Evolutionary conservation across 2,113 vertebrate species (phyloP), one percentile per base, ranked within the genome.

Genomic region (Carassius carassius): DNA sequence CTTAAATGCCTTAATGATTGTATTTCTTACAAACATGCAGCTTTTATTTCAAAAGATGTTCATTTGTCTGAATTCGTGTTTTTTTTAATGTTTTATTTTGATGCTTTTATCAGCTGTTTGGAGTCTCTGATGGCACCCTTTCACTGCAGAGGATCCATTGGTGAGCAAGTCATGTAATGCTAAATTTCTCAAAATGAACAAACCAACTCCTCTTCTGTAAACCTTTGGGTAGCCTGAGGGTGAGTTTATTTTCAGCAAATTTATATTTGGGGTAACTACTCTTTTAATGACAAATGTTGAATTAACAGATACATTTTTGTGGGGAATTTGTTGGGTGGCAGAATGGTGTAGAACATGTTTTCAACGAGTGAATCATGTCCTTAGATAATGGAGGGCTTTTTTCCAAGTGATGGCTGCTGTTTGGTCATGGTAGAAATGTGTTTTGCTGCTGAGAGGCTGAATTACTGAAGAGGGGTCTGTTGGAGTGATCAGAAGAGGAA

Each of bases 381-480:
- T 67, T 54, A 23, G 74, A 76, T 85, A 85, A 82, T 78, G 65
- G 79, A 69, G 12, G 12, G 67, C 1, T 29, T 63, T 79, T 78
- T 41, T 58, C 25, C n/a, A 65, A 75, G 41, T 69, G 37, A 44
- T 29, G 35, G 23, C 51, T 65, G 35, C 76, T 84, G 70, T 78
- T 35, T 60, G 78, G 79, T 76, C 65, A 81, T 84, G 82, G 78
- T 51, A 47, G 77, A 79, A 69, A 84, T 84, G 78, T 87, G 81
- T 87, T 86, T 82, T 82, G 83, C 65, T 82, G 86, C 79, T 65
- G 47, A 76, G 65, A 81, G 63, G 62, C 73, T 63, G 83, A 85
- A 82, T 82, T 82, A 84, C 78, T 73, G 69, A 78, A 87, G 79
- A 82, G 65, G 74, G 49, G 54, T 74, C 63, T 85, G 86, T 70